Evolutionary conservation across 53 echinoderm and acorn worm genomes (phyloP).

Genomic region (Apostichopus leukothele): DNA sequence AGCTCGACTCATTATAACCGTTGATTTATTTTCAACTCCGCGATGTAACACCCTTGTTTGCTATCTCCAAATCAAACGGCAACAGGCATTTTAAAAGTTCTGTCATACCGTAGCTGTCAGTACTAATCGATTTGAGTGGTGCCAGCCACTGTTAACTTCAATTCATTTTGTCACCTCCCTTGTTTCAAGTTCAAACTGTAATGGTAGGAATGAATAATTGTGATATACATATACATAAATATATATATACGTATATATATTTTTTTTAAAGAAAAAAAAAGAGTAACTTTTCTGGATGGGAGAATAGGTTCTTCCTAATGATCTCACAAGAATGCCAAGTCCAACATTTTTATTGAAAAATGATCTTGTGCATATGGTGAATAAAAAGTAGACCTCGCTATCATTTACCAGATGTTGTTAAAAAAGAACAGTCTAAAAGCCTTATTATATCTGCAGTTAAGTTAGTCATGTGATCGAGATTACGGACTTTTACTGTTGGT

Average conservation of each 20-base stretch:
- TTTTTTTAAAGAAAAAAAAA: not conserved
- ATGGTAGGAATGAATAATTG: conserved; percentile 22
- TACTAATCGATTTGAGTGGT: conserved; percentile 36
- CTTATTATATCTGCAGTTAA: not conserved
- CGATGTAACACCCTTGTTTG: conserved; percentile 21
- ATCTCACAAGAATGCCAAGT: not conserved
- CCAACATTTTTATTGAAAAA: not conserved
- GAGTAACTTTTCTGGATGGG: not conserved
- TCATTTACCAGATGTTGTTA: not conserved
- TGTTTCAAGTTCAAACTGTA: conserved; percentile 26
- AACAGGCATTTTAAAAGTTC: not conserved
- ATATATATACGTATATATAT: not conserved
- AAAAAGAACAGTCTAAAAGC: not conserved
- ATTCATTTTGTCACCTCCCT: conserved; percentile 28
- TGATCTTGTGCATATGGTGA: not conserved
- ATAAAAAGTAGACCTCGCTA: not conserved
- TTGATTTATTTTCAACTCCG: not conserved
- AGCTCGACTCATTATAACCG: not conserved
- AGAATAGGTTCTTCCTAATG: not conserved
- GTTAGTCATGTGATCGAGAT: conserved; percentile 14
- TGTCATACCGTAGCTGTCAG: conserved; percentile 31
- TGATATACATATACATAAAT: too few relatives aligned
- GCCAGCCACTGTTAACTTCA: conserved; percentile 30
- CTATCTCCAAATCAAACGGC: conserved; percentile 9
- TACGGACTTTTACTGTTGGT: not conserved